Evolutionary conservation across 2,113 vertebrate genomes (phyloP).

Genomic region (Odontophorus gujanensis): DNA sequence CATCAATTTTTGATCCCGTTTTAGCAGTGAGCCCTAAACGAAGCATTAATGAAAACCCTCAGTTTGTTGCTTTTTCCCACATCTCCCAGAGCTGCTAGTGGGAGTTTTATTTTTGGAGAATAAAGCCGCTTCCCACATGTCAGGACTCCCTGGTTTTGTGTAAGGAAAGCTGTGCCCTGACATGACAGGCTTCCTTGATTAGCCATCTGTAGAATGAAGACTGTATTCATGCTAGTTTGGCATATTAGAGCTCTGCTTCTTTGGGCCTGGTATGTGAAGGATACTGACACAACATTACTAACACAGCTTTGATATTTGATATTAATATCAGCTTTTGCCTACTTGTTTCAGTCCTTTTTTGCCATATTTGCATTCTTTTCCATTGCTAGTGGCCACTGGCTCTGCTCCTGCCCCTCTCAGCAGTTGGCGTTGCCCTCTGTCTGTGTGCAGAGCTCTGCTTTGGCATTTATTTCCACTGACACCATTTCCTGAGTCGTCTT

Average conservation of each 20-base stretch:
- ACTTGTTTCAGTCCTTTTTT: neutral
- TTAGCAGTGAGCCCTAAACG: neutral
- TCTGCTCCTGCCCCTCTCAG: neutral
- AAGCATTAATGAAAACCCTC: fast-evolving
- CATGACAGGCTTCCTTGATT: neutral
- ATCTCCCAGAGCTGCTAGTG: fast-evolving
- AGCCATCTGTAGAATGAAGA: neutral
- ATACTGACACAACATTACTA: fast-evolving
- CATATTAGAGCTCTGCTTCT: neutral
- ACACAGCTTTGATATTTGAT: neutral
- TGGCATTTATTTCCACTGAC: neutral
- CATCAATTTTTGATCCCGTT: neutral
- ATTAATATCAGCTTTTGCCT: neutral
- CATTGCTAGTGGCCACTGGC: neutral
- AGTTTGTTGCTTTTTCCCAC: neutral
- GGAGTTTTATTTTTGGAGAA: neutral
- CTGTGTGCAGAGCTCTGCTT: neutral
- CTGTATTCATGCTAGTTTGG: fast-evolving
- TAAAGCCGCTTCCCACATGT: neutral
- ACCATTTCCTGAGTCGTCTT: slow-evolving; percentile 38
- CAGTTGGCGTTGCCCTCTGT: neutral
- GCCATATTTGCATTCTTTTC: neutral
- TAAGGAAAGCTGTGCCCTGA: neutral
- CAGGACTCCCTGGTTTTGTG: neutral
- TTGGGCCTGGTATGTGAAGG: neutral